A percentile compares a stretch with the other conserved stretches of the same genome.
Conservation (phyloP, 2,113 vertebrate species). For the Callopanchax toddi region DNA sequence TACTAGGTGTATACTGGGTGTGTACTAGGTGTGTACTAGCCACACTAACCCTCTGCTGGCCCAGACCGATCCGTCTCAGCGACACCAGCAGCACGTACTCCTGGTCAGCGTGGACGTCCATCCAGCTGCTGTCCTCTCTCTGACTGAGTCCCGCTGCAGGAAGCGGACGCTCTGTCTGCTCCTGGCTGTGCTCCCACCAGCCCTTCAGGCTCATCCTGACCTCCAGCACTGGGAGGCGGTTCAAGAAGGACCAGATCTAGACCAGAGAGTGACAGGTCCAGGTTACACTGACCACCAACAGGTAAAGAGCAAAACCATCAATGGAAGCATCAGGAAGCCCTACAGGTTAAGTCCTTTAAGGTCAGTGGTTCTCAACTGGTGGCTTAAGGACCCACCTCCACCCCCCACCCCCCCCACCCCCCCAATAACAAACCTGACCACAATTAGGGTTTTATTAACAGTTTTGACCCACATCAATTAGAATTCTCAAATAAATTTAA, state of each 20-base stretch:
- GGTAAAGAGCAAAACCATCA: no score
- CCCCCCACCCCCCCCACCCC: no score
- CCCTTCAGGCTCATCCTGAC: constrained; percentile 88
- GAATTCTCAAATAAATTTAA: no score
- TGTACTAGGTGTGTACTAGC: no score
- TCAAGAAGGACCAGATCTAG: constrained; percentile 92
- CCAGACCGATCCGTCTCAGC: constrained; percentile 83
- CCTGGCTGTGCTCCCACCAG: constrained; percentile 85
- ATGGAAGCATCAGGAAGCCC: no score
- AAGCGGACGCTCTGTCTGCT: constrained; percentile 80
- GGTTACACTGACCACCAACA: neutral
- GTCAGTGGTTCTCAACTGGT: no score
- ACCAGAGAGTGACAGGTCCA: neutral
- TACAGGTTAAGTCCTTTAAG: no score
- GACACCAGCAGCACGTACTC: constrained; percentile 95
- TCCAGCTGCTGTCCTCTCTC: constrained; percentile 86
- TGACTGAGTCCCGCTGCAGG: constrained; percentile 67
- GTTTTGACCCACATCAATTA: no score
- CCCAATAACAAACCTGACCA: no score
- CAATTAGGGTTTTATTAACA: no score
- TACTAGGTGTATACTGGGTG: no score
- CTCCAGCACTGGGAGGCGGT: constrained; percentile 88
- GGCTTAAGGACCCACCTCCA: no score
- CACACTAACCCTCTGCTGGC: constrained; percentile 86
- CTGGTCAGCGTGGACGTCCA: constrained; percentile 91